These are phyloP conservation scores for Julus scandinavius DNA, from an alignment of 2,888 invertebrate species.

Conservation along the genomic window DNA sequence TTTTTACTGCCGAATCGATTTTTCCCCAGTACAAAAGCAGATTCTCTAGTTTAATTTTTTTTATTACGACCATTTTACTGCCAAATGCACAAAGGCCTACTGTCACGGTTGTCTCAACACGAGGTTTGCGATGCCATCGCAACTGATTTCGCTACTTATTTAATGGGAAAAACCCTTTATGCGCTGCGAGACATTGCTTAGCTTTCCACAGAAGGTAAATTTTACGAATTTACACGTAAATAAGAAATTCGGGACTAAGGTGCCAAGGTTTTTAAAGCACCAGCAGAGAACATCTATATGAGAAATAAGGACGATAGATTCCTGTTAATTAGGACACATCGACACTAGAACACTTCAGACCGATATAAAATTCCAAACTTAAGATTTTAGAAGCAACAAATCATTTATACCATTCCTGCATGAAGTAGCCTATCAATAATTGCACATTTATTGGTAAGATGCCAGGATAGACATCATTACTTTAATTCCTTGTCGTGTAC, in stretches of 20 bases:
- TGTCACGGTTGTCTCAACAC: neutral
- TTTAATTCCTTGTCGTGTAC: too few relatives aligned
- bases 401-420: too few relatives aligned
- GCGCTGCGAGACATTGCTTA: neutral
- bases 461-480: too few relatives aligned
- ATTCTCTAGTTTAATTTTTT: slow-evolving; percentile 18
- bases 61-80: slow-evolving; percentile 18
- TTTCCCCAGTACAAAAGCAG: neutral
- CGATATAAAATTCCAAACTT: too few relatives aligned
- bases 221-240: neutral
- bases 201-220: neutral
- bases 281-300: too few relatives aligned
- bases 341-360: too few relatives aligned
- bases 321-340: too few relatives aligned
- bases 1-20: slow-evolving; percentile 12
- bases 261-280: too few relatives aligned
- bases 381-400: too few relatives aligned
- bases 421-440: too few relatives aligned
- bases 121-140: neutral
- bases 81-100: slow-evolving; percentile 3
- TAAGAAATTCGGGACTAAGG: neutral
- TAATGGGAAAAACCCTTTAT: neutral
- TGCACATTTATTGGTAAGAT: too few relatives aligned
- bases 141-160: neutral
- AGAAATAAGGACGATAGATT: too few relatives aligned